Evolutionary conservation across 37 sponge, comb jelly and placozoan species (phyloP), one percentile per base, ranked within the genome.

Genomic region (Cliona cf. orientalis): DNA sequence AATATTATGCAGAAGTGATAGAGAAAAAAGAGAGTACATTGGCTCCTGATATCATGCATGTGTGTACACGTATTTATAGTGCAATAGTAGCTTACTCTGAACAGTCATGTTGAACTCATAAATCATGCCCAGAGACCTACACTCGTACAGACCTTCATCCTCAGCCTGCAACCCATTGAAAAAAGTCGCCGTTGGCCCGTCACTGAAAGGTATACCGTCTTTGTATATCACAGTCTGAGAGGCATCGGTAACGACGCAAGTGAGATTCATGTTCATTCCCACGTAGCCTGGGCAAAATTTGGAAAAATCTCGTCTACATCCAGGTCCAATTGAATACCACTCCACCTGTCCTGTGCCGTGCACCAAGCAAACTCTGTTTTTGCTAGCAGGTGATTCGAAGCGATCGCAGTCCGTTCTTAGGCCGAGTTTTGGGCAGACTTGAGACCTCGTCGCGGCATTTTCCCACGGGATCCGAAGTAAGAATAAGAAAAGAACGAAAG

Each of bases 91-190:
- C 55, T 19, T 49, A 49, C 55, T 46, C 40, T 17, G 17, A 43
- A 41, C 71, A 71, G 71, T 71, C 28, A 71, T 71, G 71, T 71
- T 71, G 17, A 43, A 43, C 5, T 2, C 17, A 23, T 71, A n/a
- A n/a, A n/a, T n/a, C n/a, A n/a, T n/a, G n/a, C n/a, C n/a, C n/a
- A n/a, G n/a, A n/a, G n/a, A n/a, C 28, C 46, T 41, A 34, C 71
- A 71, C 71, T 40, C 71, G 46, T 71, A 71, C 46, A 36, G 46
- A 26, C 71, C 71, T 29, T 43, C 46, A 71, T 71, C 29, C 42
- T 40, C 46, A 29, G 19, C 29, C 39, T 43, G 46, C 46, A 71
- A 43, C 3, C 26, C n/a, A 23, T n/a, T 43, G 71, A 22, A 71
- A 44, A 5, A 66, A 36, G 36, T 5, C 21, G 67, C 21, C 22